Conservation (phyloP, 53 echinoderm and acorn worm species). For the Astropecten irregularis region DNA sequence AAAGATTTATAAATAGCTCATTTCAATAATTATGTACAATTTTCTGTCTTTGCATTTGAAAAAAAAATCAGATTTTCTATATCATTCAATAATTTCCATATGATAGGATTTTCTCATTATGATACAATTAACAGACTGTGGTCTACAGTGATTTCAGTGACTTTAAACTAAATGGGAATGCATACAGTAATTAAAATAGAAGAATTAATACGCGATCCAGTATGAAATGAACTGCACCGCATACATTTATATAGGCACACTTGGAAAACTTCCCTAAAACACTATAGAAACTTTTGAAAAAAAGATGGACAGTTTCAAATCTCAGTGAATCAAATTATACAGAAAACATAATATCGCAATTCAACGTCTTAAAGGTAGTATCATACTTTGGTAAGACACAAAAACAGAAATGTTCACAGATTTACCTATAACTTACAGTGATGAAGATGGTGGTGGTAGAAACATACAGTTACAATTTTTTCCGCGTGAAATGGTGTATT, state of each 20-base stretch:
- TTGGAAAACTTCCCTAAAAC: constrained; percentile 5
- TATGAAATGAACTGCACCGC: too few species aligned
- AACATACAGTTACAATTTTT: too few species aligned
- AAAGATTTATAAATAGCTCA: constrained; percentile 22
- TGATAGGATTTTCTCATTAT: not conserved
- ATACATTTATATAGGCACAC: constrained; percentile 28
- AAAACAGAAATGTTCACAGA: too few species aligned
- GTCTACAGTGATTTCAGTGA: constrained; percentile 50
- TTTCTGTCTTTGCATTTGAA: constrained; percentile 34
- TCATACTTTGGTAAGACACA: too few species aligned
- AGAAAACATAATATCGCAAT: not conserved
- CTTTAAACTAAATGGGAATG: constrained; percentile 42
- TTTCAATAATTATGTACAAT: too few species aligned
- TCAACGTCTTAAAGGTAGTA: too few species aligned
- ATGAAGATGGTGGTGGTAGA: too few species aligned
- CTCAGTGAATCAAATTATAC: not conserved
- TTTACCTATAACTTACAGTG: too few species aligned
- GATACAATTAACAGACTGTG: not conserved
- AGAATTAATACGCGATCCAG: not conserved
- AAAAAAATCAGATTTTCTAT: not conserved
- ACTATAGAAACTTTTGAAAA: not conserved
- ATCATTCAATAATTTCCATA: not conserved
- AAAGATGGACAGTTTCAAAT: not conserved
- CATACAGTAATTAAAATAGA: constrained; percentile 15
- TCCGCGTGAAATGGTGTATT: too few species aligned